Evolutionary conservation across 2,888 invertebrate species (phyloP).

Genomic region (Meandrusa payeni): DNA sequence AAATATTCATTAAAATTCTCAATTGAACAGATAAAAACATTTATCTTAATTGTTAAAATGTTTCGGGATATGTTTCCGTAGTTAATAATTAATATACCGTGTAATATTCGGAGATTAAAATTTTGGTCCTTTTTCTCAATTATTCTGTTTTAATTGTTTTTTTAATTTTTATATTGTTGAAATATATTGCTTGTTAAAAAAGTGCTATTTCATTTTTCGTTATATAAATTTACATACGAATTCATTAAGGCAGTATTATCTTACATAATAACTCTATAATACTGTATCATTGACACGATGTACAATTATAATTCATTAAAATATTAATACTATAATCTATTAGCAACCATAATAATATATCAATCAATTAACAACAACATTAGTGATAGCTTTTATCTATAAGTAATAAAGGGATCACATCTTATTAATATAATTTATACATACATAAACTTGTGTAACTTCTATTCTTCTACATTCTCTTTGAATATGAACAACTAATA

Average conservation of each 20-base stretch:
- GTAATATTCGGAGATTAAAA: slow-evolving; percentile 15
- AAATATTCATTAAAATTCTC: background rate
- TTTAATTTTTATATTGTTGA: slow-evolving; percentile 6
- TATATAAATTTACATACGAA: slow-evolving; percentile 9
- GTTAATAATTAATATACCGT: slow-evolving; percentile 8
- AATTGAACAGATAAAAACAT: slow-evolving; percentile 8
- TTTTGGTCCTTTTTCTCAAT: slow-evolving; percentile 22
- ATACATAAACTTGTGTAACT: too few species aligned
- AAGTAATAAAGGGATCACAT: too few species aligned
- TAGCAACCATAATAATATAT: slow-evolving; percentile 11
- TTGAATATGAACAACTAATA: too few species aligned
- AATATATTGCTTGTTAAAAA: background rate
- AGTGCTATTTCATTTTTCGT: slow-evolving; percentile 6
- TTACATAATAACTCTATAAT: slow-evolving; percentile 13
- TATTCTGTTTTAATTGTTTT: slow-evolving; percentile 10
- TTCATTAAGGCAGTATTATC: slow-evolving; percentile 22
- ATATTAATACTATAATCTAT: background rate
- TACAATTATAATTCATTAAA: background rate
- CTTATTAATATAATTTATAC: too few species aligned
- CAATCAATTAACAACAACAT: slow-evolving; percentile 16
- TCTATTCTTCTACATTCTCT: too few species aligned
- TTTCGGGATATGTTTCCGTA: slow-evolving; percentile 17
- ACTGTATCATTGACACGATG: slow-evolving; percentile 11
- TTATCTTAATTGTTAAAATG: slow-evolving; percentile 4
- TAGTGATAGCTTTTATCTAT: background rate